A percentile compares a stretch with the other conserved stretches of the same genome.
Conservation (phyloP, 2,888 invertebrate genomes). For the Dorcus hopei region DNA sequence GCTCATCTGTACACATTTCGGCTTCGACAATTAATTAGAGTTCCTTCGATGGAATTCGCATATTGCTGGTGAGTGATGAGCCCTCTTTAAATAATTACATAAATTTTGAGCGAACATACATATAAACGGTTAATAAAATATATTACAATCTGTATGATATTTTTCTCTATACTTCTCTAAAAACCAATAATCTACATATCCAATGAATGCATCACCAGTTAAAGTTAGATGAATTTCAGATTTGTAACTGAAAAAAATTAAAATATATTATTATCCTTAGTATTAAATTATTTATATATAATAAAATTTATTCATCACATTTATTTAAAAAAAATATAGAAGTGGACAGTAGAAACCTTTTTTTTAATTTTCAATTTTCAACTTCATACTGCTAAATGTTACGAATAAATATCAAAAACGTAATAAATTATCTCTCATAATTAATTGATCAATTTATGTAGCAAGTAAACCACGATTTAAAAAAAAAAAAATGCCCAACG, state of each 20-base stretch:
- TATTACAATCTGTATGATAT: constrained; percentile 26
- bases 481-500: too few relatives aligned
- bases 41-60: too few relatives aligned
- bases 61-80: too few relatives aligned
- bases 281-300: constrained; percentile 19
- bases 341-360: constrained; percentile 24
- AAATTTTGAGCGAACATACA: constrained; percentile 29
- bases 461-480: too few relatives aligned
- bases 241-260: constrained; percentile 4
- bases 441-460: neutral
- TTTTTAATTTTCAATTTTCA: constrained; percentile 13
- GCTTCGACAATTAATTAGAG: too few relatives aligned
- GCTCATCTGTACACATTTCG: constrained; percentile 21
- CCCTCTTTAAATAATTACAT: too few relatives aligned
- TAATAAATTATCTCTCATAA: neutral
- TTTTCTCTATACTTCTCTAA: constrained; percentile 15
- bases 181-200: neutral
- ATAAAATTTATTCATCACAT: constrained; percentile 41
- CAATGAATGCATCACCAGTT: neutral
- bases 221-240: neutral
- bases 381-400: constrained; percentile 36
- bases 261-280: constrained; percentile 10
- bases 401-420: neutral
- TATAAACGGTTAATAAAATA: constrained; percentile 25
- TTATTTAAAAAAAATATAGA: constrained; percentile 35